Evolutionary conservation across 1,140 invertebrate genomes (phyloP).

Genomic region (Pogonus chalceus): DNA sequence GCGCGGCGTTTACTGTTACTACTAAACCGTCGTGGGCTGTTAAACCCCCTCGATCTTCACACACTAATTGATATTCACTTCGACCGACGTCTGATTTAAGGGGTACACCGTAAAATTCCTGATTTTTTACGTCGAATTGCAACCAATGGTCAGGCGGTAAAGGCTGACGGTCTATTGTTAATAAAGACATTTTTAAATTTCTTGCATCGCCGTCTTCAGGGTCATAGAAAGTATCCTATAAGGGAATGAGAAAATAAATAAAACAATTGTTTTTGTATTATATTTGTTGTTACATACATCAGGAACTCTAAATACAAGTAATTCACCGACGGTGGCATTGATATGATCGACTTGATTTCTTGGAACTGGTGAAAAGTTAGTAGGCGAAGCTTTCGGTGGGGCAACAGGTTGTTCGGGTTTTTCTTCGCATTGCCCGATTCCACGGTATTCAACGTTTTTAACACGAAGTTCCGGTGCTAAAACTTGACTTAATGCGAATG

Average conservation of each 20-base stretch:
- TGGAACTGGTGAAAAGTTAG: slow-evolving; percentile 62
- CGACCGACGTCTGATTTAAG: slow-evolving; percentile 53
- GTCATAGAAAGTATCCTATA: slow-evolving; percentile 82
- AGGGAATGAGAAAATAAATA: slow-evolving; percentile 8
- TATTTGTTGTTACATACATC: slow-evolving; percentile 41
- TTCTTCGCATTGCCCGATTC: slow-evolving; percentile 52
- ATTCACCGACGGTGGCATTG: slow-evolving; percentile 64
- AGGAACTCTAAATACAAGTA: slow-evolving; percentile 70
- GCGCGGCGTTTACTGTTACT: slow-evolving; percentile 54
- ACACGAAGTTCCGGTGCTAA: slow-evolving; percentile 54
- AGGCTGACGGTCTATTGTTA: slow-evolving; percentile 57
- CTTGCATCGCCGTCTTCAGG: slow-evolving; percentile 68
- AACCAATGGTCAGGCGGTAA: slow-evolving; percentile 69
- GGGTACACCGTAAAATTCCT: slow-evolving; percentile 83
- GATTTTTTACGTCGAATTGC: slow-evolving; percentile 79
- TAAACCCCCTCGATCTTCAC: slow-evolving; percentile 54
- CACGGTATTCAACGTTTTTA: slow-evolving; percentile 47
- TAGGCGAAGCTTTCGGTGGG: slow-evolving; percentile 42
- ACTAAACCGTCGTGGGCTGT: slow-evolving; percentile 68
- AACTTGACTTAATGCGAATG: slow-evolving; percentile 40
- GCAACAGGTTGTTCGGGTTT: slow-evolving; percentile 32
- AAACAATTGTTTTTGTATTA: neutral
- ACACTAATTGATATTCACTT: slow-evolving; percentile 68
- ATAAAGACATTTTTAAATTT: slow-evolving; percentile 60
- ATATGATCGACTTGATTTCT: slow-evolving; percentile 77